These are phyloP conservation scores for Leptobrachium leishanense DNA, from an alignment of 2,113 vertebrate genomes.

Conservation along the genomic window DNA sequence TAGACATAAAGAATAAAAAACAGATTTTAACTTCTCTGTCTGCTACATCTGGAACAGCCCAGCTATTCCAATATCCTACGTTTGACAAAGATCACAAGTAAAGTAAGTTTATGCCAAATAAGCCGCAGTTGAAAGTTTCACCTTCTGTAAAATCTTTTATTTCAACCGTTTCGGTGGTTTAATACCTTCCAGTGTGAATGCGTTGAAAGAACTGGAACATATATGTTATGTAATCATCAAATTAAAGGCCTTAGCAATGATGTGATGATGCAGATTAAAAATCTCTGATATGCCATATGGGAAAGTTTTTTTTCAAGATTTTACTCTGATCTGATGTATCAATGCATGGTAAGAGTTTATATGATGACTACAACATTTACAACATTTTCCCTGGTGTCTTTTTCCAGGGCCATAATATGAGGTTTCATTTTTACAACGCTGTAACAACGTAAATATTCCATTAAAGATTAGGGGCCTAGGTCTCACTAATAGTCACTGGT, in stretches of 20 bases:
- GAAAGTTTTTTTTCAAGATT: no score
- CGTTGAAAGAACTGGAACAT: neutral
- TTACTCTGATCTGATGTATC: no score
- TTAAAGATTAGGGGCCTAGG: no score
- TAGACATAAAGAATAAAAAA: constrained; percentile 44
- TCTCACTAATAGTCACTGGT: no score
- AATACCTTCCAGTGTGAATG: neutral
- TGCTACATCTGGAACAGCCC: constrained; percentile 13
- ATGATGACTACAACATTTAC: no score
- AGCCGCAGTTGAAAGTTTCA: constrained; percentile 10
- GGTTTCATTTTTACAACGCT: no score
- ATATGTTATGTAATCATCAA: neutral
- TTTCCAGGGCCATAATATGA: no score
- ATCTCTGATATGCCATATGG: no score
- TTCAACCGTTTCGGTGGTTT: constrained; percentile 6
- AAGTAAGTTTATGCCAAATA: constrained; percentile 18
- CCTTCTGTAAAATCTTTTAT: constrained; percentile 15
- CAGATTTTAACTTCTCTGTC: constrained; percentile 38
- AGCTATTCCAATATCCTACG: constrained; percentile 19
- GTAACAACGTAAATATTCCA: no score
- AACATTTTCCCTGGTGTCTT: no score
- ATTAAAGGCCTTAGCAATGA: neutral
- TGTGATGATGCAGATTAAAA: no score
- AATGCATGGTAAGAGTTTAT: no score
- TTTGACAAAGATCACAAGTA: constrained; percentile 36